Percentiles rank a stretch among this genome's conserved stretches.
These are phyloP conservation scores for Microtus richardsoni DNA, from an alignment of 2,113 vertebrate genomes.

Conservation along the genomic window DNA sequence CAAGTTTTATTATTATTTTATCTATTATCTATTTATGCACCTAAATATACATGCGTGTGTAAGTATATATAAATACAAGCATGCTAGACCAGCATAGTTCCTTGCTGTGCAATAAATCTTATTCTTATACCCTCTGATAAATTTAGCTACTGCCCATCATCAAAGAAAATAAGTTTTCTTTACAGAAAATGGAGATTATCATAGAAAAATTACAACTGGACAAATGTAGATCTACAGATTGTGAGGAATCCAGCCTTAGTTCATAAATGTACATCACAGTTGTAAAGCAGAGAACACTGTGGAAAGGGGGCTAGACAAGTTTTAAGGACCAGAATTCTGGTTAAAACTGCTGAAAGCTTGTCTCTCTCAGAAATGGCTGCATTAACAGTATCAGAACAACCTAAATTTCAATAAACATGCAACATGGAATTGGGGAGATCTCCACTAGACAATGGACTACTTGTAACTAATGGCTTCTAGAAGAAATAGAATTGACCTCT, in stretches of 20 bases:
- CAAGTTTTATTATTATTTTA: too few relatives aligned
- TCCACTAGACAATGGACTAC: background rate
- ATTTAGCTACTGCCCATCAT: background rate
- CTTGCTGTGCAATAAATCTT: background rate
- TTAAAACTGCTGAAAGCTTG: background rate
- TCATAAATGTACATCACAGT: background rate
- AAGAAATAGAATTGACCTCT: background rate
- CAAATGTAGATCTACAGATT: background rate
- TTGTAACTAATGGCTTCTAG: background rate
- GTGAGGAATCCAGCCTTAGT: background rate
- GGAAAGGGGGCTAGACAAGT: background rate
- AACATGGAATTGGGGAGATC: background rate
- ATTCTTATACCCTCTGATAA: background rate
- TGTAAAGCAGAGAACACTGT: background rate
- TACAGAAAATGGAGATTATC: background rate
- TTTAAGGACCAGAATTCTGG: background rate
- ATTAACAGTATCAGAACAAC: background rate
- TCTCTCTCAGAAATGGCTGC: background rate
- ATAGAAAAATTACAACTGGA: background rate
- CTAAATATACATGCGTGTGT: too few relatives aligned
- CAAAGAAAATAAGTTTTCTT: background rate
- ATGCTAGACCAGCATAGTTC: background rate
- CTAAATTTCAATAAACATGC: background rate
- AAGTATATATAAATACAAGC: background rate
- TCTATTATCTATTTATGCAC: too few relatives aligned